phyloP scores from a whole-genome alignment of 2,113 vertebrate genomes.

The Craseonycteris thonglongyai region DNA sequence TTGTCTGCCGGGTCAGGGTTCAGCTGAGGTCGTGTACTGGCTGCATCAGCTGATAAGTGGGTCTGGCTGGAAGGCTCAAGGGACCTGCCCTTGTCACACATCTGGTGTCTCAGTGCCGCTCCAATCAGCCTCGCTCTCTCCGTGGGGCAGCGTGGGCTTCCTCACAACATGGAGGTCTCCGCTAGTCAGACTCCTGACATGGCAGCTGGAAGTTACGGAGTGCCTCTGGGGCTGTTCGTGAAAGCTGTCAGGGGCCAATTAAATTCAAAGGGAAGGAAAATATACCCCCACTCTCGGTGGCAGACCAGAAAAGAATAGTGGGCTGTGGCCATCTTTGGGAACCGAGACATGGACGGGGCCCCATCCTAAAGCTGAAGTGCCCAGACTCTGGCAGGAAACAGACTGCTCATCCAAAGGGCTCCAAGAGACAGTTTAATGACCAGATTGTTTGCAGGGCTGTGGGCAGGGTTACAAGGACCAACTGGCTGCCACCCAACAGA shows the following conservation, averaged over 20 bases:
- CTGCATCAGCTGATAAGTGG: background rate
- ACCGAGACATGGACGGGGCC: background rate
- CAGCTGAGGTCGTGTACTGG: background rate
- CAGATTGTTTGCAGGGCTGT: fast-evolving
- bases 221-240: background rate
- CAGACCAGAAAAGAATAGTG: background rate
- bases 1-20: background rate
- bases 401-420: background rate
- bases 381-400: background rate
- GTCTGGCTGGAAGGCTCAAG: background rate
- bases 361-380: background rate
- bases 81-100: fast-evolving
- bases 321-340: background rate
- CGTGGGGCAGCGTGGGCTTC: background rate
- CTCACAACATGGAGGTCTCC: background rate
- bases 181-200: background rate
- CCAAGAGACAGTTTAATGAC: too few relatives aligned
- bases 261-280: background rate
- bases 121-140: background rate
- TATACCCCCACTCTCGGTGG: background rate
- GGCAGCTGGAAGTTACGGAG: background rate
- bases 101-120: background rate
- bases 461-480: background rate
- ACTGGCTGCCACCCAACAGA: background rate
- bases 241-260: background rate